Conservation (phyloP, 1,140 invertebrate species). For the Rhyacophila brunnea region DNA sequence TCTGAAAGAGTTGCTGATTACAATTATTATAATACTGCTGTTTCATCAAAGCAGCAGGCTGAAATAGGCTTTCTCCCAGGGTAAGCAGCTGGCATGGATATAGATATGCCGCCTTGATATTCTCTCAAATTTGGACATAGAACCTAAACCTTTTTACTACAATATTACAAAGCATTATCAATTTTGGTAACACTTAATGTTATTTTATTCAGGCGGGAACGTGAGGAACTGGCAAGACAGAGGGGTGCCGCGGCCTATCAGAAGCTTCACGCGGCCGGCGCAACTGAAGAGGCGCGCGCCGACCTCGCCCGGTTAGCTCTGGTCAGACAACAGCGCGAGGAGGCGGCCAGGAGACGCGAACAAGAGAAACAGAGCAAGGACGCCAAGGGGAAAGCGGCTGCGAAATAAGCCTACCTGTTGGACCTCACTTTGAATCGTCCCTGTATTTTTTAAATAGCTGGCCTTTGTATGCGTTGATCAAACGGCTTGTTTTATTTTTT, state of each 20-base stretch:
- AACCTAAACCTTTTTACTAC: background rate
- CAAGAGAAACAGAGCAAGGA: slow-evolving; percentile 78
- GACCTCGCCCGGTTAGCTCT: slow-evolving; percentile 89
- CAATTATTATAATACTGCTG: no score
- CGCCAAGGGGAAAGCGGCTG: slow-evolving; percentile 41
- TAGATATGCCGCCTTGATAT: background rate
- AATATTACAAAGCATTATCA: background rate
- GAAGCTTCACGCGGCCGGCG: slow-evolving; percentile 89
- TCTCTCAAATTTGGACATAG: background rate
- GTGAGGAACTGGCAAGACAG: slow-evolving; percentile 92
- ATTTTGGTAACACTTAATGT: no score
- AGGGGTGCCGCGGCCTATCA: slow-evolving; percentile 85
- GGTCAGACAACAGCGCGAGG: slow-evolving; percentile 90
- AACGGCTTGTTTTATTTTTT: no score
- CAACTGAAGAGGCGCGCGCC: slow-evolving; percentile 92
- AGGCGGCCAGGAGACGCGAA: slow-evolving; percentile 87
- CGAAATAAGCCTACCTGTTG: slow-evolving; percentile 3
- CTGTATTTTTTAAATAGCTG: no score
- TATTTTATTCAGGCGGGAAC: slow-evolving; percentile 59
- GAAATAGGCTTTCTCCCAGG: no score
- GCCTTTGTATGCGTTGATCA: no score
- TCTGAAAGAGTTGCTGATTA: no score
- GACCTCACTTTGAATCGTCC: no score
- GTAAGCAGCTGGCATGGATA: no score
- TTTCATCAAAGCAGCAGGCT: no score